Evolutionary conservation across 2,888 invertebrate genomes (phyloP).

Genomic region (Dromius quadrimaculatus): DNA sequence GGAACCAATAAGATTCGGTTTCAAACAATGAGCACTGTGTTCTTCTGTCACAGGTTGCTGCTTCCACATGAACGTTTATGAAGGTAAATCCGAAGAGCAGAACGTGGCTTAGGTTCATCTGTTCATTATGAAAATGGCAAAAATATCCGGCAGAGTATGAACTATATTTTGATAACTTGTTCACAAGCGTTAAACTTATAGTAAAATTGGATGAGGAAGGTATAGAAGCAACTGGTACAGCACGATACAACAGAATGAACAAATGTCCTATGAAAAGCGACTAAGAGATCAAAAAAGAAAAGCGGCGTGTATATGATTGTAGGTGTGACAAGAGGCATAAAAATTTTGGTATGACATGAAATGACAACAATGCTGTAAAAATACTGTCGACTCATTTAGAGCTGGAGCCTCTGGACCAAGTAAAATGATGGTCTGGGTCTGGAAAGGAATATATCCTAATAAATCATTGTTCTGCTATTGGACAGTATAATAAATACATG

Average conservation of each 20-base stretch:
- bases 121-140: constrained; percentile 28
- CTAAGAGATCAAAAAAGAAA: constrained; percentile 21
- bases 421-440: constrained; percentile 23
- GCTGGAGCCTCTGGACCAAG: not conserved
- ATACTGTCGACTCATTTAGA: constrained; percentile 25
- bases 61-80: constrained; percentile 48
- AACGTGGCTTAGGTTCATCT: constrained; percentile 22
- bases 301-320: constrained; percentile 23
- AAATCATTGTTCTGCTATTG: constrained; percentile 1
- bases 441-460: constrained; percentile 30
- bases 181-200: constrained; percentile 27
- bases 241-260: constrained; percentile 31
- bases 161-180: constrained; percentile 28
- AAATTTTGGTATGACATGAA: constrained; percentile 20
- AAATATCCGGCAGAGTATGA: constrained; percentile 37
- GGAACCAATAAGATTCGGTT: constrained; percentile 32
- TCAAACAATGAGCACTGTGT: constrained; percentile 42
- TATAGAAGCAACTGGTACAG: constrained; percentile 35
- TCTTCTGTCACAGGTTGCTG: constrained; percentile 43
- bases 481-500: constrained; percentile 41
- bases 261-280: constrained; percentile 17
- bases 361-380: constrained; percentile 40
- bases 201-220: constrained; percentile 14
- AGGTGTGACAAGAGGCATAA: constrained; percentile 24
- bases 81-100: constrained; percentile 40